Percentiles rank a stretch among this genome's conserved stretches.
phyloP scores from a whole-genome alignment of 2,888 invertebrate genomes.

The Brachyptera putata region DNA sequence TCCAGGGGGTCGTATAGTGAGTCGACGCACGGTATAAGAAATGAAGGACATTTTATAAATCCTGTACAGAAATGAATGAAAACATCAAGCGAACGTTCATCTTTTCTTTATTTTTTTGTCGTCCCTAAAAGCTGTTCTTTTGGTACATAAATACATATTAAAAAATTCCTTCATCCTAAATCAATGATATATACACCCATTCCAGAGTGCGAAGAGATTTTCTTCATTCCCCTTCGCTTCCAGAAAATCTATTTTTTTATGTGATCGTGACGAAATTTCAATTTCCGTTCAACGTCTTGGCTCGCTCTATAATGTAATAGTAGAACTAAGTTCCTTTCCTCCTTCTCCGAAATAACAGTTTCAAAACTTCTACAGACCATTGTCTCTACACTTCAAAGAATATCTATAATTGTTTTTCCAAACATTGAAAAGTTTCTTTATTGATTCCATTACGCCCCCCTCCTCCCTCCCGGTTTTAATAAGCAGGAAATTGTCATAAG shows the following conservation, averaged over 20 bases:
- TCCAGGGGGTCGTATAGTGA: too few species aligned
- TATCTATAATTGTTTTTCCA: constrained; percentile 3
- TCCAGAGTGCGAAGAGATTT: constrained; percentile 1
- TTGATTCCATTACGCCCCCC: background rate
- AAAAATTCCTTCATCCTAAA: too few species aligned
- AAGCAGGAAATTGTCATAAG: background rate
- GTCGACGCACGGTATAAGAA: too few species aligned
- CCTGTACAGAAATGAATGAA: too few species aligned
- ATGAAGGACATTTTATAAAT: too few species aligned
- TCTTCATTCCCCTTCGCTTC: background rate
- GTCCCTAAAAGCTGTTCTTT: too few species aligned
- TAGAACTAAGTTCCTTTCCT: background rate
- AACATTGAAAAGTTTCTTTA: background rate
- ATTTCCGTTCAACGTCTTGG: too few species aligned
- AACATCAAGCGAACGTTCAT: too few species aligned
- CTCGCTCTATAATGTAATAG: too few species aligned
- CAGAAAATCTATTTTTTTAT: background rate
- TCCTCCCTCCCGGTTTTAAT: background rate
- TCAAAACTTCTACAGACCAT: background rate
- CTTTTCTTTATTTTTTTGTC: too few species aligned
- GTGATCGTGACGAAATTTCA: background rate
- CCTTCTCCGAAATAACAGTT: background rate
- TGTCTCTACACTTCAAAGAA: background rate
- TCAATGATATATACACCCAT: background rate
- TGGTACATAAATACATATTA: background rate